These are phyloP conservation scores for Drosophila quadrilineata DNA, from an alignment of 1,140 invertebrate species.

Conservation along the genomic window DNA sequence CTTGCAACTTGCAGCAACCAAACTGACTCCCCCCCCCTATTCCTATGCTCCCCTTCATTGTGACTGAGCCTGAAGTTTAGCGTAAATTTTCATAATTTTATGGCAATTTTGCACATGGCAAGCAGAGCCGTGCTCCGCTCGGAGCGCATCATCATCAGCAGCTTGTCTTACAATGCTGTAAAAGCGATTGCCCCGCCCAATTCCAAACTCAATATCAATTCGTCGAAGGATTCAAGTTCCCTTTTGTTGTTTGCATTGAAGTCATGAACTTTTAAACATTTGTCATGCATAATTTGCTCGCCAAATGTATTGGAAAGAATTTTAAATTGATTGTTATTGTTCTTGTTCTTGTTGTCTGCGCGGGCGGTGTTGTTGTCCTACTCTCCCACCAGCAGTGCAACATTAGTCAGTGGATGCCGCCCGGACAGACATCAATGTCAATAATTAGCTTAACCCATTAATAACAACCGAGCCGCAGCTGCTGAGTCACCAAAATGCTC, in stretches of 20 bases:
- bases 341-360: slow-evolving; percentile 24
- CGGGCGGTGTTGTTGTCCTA: no score
- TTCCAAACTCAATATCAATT: background rate
- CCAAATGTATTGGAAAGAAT: slow-evolving; percentile 79
- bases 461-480: slow-evolving; percentile 37
- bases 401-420: slow-evolving; percentile 51
- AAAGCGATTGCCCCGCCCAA: slow-evolving; percentile 1
- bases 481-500: slow-evolving; percentile 54
- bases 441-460: slow-evolving; percentile 80
- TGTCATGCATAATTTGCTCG: slow-evolving; percentile 78
- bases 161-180: slow-evolving; percentile 27
- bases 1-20: slow-evolving; percentile 6
- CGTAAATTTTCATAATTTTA: slow-evolving; percentile 76
- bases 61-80: slow-evolving; percentile 44
- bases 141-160: slow-evolving; percentile 25
- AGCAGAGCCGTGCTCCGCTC: no score
- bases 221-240: slow-evolving; percentile 2
- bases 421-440: slow-evolving; percentile 49
- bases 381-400: no score
- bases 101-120: slow-evolving; percentile 73
- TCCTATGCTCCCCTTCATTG: background rate
- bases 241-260: slow-evolving; percentile 76
- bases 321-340: slow-evolving; percentile 76
- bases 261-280: slow-evolving; percentile 79
- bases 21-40: background rate